phyloP scores from a whole-genome alignment of 1,140 invertebrate genomes.

The Ooceraea biroi region DNA sequence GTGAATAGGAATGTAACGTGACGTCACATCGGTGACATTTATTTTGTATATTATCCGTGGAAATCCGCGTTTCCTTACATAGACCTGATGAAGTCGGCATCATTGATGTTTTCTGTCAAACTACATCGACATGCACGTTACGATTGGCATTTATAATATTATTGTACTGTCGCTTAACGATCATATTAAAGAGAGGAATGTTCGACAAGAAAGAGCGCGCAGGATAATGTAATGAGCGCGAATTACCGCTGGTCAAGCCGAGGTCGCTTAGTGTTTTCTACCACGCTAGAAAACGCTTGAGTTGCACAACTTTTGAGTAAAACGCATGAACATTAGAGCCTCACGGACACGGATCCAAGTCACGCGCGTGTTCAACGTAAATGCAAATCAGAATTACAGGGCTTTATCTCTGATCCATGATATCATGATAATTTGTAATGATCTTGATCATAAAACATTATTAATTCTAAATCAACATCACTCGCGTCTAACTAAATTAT shows the following conservation, averaged over 20 bases:
- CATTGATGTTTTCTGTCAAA: not conserved
- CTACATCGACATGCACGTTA: not conserved
- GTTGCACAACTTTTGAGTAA: slow-evolving; percentile 62
- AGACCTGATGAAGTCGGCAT: not conserved
- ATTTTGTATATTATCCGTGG: no score
- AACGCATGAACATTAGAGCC: slow-evolving; percentile 5
- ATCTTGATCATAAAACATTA: not conserved
- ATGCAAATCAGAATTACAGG: not conserved
- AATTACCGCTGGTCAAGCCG: slow-evolving; percentile 20
- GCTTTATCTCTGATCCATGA: not conserved
- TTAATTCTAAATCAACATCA: not conserved
- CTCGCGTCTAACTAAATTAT: not conserved
- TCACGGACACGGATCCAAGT: not conserved
- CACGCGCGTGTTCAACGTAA: not conserved
- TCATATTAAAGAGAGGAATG: slow-evolving; percentile 4
- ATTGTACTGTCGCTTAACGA: not conserved
- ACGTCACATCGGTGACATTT: no score
- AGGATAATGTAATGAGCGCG: slow-evolving; percentile 10
- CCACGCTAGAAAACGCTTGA: slow-evolving; percentile 42
- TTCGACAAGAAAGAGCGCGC: slow-evolving; percentile 23
- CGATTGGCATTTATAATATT: slow-evolving; percentile 20
- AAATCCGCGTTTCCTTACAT: not conserved
- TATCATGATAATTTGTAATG: not conserved
- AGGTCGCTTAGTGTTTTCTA: slow-evolving; percentile 61
- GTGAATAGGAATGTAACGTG: not conserved